Evolutionary conservation across 2,113 vertebrate species (phyloP).

Genomic region (Limanda limanda): DNA sequence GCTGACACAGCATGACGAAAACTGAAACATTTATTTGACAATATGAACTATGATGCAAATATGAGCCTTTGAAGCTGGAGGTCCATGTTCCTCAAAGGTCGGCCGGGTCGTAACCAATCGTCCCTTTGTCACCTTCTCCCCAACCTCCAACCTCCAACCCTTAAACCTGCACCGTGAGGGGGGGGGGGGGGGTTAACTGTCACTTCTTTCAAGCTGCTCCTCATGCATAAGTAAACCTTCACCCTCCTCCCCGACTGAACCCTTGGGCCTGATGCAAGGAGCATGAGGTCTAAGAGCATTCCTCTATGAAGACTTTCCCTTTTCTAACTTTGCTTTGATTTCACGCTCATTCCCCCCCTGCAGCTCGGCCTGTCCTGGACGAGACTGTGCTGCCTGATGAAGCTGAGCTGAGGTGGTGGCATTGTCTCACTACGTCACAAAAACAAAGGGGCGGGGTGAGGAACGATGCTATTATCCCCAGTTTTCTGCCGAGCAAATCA

Average conservation of each 20-base stretch:
- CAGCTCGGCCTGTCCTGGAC: constrained; percentile 51
- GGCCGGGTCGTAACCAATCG: constrained; percentile 11
- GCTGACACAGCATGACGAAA: constrained; percentile 64
- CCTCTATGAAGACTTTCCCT: constrained; percentile 71
- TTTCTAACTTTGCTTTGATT: constrained; percentile 77
- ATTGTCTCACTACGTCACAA: constrained; percentile 60
- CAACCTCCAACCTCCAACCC: constrained; percentile 22
- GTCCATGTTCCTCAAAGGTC: constrained; percentile 46
- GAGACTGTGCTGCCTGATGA: constrained; percentile 35
- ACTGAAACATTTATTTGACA: constrained; percentile 63
- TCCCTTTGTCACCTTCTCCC: constrained; percentile 46
- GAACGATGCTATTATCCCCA: constrained; percentile 55
- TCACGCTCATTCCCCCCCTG: constrained; percentile 67
- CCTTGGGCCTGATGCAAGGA: constrained; percentile 43
- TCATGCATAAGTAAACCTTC: constrained; percentile 61
- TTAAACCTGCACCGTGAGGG: constrained; percentile 10
- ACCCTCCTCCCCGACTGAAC: constrained; percentile 31
- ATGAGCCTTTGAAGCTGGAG: constrained; percentile 54
- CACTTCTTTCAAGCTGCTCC: constrained; percentile 56
- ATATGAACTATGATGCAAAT: constrained; percentile 73
- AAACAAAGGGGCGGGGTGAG: constrained; percentile 10
- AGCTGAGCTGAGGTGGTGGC: constrained; percentile 48
- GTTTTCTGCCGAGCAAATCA: constrained; percentile 80
- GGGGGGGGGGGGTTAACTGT: constrained; percentile 39
- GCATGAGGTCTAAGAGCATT: constrained; percentile 69